phyloP scores from a whole-genome alignment of 1,140 invertebrate genomes.

The Scaptomyza hsui region DNA sequence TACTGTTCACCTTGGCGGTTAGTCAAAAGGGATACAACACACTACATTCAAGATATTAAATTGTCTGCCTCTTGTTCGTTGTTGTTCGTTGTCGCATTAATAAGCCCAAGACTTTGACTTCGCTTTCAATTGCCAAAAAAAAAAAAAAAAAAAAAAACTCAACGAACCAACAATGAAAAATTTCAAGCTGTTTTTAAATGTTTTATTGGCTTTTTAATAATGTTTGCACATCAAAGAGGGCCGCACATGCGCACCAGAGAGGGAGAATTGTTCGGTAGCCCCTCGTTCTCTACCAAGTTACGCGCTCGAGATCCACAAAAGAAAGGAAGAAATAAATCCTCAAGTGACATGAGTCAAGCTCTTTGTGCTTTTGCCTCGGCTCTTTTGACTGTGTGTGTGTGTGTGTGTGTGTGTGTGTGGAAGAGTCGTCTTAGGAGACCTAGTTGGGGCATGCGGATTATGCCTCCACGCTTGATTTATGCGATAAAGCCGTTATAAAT shows the following conservation, averaged over 20 bases:
- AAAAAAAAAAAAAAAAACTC: slow-evolving; percentile 26
- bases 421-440: slow-evolving; percentile 15
- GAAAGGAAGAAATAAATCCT: slow-evolving; percentile 82
- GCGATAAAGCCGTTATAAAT: slow-evolving; percentile 70
- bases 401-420: too few species aligned
- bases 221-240: slow-evolving; percentile 74
- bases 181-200: slow-evolving; percentile 83
- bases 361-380: slow-evolving; percentile 45
- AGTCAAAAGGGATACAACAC: slow-evolving; percentile 43
- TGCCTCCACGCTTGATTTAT: slow-evolving; percentile 68
- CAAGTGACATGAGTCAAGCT: slow-evolving; percentile 77
- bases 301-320: slow-evolving; percentile 55
- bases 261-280: neutral
- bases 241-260: slow-evolving; percentile 48
- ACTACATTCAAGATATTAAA: slow-evolving; percentile 73
- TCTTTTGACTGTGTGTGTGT: too few species aligned
- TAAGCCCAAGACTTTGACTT: slow-evolving; percentile 49
- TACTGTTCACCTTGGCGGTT: slow-evolving; percentile 40
- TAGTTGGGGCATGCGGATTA: slow-evolving; percentile 52
- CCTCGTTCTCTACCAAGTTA: slow-evolving; percentile 61
- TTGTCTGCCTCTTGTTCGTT: slow-evolving; percentile 61
- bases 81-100: slow-evolving; percentile 71
- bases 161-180: slow-evolving; percentile 73
- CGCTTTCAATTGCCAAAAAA: slow-evolving; percentile 69
- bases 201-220: slow-evolving; percentile 82